These are phyloP conservation scores for Branchipolynoe longqiensis DNA, from an alignment of 2,888 invertebrate genomes.

Conservation along the genomic window DNA sequence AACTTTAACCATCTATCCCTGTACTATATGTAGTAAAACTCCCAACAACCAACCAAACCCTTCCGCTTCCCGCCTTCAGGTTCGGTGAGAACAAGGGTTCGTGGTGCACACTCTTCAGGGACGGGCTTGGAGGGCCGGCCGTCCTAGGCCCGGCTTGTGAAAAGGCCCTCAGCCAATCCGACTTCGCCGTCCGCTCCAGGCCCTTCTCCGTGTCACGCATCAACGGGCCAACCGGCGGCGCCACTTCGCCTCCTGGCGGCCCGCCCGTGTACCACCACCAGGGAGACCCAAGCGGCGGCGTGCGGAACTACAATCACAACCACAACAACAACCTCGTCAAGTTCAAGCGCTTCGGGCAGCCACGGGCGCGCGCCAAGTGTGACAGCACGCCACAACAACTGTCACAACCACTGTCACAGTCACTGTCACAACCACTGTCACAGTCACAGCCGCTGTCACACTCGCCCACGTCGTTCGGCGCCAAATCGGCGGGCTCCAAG, in stretches of 20 bases:
- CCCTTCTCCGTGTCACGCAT: constrained; percentile 19
- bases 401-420: not conserved
- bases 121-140: constrained; percentile 73
- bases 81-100: constrained; percentile 76
- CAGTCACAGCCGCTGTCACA: too few species aligned
- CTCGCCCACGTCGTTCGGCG: not conserved
- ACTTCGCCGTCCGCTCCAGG: constrained; percentile 60
- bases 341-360: constrained; percentile 1
- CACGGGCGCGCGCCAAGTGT: not conserved
- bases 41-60: too few species aligned
- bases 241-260: not conserved
- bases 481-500: not conserved
- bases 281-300: not conserved
- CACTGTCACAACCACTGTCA: too few species aligned
- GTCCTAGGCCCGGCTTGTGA: constrained; percentile 73
- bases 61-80: too few species aligned
- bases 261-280: not conserved
- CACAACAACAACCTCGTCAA: constrained; percentile 35
- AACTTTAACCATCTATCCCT: too few species aligned
- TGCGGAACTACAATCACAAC: constrained; percentile 45
- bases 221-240: constrained; percentile 3
- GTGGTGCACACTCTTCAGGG: constrained; percentile 73
- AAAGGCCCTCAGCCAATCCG: constrained; percentile 70
- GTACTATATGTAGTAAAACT: too few species aligned
- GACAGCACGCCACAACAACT: too few species aligned